phyloP scores from a whole-genome alignment of 2,113 vertebrate genomes.

The Synchiropus splendidus region DNA sequence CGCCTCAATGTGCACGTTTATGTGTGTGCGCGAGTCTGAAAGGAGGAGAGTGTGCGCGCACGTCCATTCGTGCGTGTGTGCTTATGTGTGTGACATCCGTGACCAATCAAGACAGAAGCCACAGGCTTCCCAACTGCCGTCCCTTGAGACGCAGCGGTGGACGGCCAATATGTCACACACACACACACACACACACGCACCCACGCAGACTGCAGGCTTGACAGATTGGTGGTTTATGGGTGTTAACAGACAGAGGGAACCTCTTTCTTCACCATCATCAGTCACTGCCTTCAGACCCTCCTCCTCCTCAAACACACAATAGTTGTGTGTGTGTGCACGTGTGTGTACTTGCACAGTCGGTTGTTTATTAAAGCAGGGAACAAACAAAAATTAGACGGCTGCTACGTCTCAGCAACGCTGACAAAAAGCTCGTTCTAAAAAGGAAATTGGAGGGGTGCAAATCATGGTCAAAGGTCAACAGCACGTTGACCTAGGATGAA shows the following conservation, averaged over 20 bases:
- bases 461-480: constrained; percentile 33
- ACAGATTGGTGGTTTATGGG: constrained; percentile 63
- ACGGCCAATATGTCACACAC: constrained; percentile 25
- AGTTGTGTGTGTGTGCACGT: background rate
- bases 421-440: background rate
- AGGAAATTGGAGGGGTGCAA: constrained; percentile 24
- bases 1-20: constrained; percentile 5
- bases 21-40: no score
- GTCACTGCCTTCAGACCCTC: constrained; percentile 38
- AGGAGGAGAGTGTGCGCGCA: no score
- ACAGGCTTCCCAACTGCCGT: constrained; percentile 56
- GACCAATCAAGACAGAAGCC: constrained; percentile 58
- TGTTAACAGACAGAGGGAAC: constrained; percentile 58
- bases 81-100: constrained; percentile 33
- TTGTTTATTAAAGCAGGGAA: constrained; percentile 29
- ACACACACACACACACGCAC: constrained; percentile 18
- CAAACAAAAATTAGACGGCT: constrained; percentile 18
- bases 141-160: constrained; percentile 31
- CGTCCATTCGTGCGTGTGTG: no score
- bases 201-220: constrained; percentile 24
- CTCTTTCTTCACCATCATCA: constrained; percentile 54
- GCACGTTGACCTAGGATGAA: constrained; percentile 20
- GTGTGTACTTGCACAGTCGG: background rate
- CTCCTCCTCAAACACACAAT: constrained; percentile 14
- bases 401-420: constrained; percentile 17